A percentile compares a stretch with the other conserved stretches of the same genome.
phyloP scores from a whole-genome alignment of 2,797 vertebrate species.

The Tympanoctomys barrerae region DNA sequence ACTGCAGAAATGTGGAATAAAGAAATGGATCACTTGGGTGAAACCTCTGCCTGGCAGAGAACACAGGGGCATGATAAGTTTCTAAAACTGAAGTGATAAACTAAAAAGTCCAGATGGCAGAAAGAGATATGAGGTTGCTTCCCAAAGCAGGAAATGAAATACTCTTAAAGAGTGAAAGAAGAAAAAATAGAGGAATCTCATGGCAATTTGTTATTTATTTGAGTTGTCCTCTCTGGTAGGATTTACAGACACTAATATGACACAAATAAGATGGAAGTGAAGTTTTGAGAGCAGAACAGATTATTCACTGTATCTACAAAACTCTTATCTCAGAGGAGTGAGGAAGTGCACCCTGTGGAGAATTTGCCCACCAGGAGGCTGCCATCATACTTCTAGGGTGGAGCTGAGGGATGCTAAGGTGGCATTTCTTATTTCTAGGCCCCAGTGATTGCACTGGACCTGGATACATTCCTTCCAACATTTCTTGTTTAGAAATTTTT shows the following conservation, averaged over 20 bases:
- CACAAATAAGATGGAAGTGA: neutral
- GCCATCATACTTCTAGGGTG: neutral
- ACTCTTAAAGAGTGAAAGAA: constrained; percentile 71
- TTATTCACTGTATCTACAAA: neutral
- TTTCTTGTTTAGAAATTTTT: neutral
- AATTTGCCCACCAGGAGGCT: neutral
- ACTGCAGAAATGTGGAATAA: constrained; percentile 73
- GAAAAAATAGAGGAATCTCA: constrained; percentile 64
- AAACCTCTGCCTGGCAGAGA: constrained; percentile 73
- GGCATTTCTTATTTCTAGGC: neutral
- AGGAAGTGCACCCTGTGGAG: neutral
- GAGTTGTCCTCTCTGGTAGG: neutral
- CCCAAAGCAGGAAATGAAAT: constrained; percentile 78
- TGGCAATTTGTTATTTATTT: neutral
- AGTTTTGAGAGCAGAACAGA: neutral
- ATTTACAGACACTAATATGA: constrained; percentile 37
- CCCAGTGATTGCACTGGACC: neutral
- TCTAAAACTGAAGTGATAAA: constrained; percentile 74
- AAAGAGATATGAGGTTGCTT: constrained; percentile 77
- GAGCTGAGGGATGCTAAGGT: neutral
- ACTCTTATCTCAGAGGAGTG: neutral
- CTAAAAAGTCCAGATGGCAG: constrained; percentile 68
- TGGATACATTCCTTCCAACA: neutral
- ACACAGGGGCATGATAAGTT: constrained; percentile 72
- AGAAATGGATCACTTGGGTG: constrained; percentile 65